Conservation (phyloP, 2,797 vertebrate genomes). For the Gymnothorax javanicus region DNA sequence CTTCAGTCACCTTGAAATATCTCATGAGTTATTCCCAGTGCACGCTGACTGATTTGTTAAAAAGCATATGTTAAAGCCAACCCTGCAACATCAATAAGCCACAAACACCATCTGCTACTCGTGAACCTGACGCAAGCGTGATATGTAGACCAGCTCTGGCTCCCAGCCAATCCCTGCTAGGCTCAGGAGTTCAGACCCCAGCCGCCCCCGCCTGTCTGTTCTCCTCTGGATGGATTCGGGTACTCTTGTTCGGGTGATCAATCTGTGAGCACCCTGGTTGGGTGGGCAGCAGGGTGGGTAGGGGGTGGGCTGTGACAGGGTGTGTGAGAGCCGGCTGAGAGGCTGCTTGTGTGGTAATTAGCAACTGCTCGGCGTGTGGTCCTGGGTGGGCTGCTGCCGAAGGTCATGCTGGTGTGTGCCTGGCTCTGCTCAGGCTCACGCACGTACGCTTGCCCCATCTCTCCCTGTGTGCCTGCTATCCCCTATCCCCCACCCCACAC, state of each 20-base stretch:
- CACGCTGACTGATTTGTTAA: background rate
- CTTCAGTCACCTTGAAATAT: background rate
- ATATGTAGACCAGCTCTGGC: background rate
- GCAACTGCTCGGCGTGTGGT: slow-evolving; percentile 28
- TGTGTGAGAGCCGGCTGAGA: background rate
- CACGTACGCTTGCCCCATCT: background rate
- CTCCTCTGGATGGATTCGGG: background rate
- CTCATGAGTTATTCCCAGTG: background rate
- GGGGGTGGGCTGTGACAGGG: background rate
- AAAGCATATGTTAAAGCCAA: background rate
- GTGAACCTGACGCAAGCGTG: background rate
- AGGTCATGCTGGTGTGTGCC: slow-evolving; percentile 28
- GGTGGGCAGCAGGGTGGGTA: background rate
- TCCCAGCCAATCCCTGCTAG: background rate
- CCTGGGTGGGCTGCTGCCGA: slow-evolving; percentile 24
- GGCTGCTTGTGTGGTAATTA: slow-evolving; percentile 35
- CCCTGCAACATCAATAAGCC: background rate
- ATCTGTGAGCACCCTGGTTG: slow-evolving; percentile 21
- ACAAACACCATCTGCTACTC: background rate
- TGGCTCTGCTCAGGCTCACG: background rate
- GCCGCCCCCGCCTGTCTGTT: background rate
- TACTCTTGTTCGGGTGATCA: slow-evolving; percentile 33
- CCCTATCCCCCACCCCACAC: background rate
- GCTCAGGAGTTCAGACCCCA: background rate
- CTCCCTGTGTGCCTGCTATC: background rate